These are phyloP conservation scores for Bellardia pandia DNA, from an alignment of 2,888 invertebrate genomes.

Conservation along the genomic window DNA sequence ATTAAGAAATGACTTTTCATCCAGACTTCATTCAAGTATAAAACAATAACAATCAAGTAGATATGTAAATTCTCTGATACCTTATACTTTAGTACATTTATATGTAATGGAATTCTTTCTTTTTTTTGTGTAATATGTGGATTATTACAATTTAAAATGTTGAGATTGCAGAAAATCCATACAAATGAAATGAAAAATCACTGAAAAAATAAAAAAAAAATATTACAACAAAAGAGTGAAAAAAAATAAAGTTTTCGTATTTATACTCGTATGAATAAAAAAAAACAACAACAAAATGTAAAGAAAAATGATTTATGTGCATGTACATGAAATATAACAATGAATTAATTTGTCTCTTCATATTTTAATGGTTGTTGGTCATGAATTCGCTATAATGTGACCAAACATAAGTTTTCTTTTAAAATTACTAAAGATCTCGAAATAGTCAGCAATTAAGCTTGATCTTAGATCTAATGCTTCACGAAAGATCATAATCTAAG, in stretches of 20 bases:
- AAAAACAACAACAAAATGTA: neutral
- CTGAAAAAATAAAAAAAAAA: slow-evolving; percentile 32
- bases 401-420: slow-evolving; percentile 2
- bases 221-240: slow-evolving; percentile 29
- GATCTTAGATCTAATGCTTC: no score
- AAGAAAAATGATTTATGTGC: slow-evolving; percentile 60
- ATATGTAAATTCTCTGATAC: neutral
- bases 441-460: no score
- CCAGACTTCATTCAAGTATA: neutral
- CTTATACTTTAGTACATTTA: neutral
- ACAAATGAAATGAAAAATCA: slow-evolving; percentile 61
- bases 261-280: slow-evolving; percentile 45
- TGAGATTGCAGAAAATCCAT: slow-evolving; percentile 66
- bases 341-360: slow-evolving; percentile 69
- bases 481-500: no score
- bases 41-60: neutral
- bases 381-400: neutral
- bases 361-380: slow-evolving; percentile 56
- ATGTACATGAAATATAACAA: slow-evolving; percentile 65
- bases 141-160: slow-evolving; percentile 67
- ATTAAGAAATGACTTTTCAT: neutral
- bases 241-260: slow-evolving; percentile 38
- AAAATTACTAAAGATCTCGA: no score
- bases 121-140: slow-evolving; percentile 29
- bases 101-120: neutral